phyloP scores from a whole-genome alignment of 2,113 vertebrate species.

The Urocynchramus pylzowi region DNA sequence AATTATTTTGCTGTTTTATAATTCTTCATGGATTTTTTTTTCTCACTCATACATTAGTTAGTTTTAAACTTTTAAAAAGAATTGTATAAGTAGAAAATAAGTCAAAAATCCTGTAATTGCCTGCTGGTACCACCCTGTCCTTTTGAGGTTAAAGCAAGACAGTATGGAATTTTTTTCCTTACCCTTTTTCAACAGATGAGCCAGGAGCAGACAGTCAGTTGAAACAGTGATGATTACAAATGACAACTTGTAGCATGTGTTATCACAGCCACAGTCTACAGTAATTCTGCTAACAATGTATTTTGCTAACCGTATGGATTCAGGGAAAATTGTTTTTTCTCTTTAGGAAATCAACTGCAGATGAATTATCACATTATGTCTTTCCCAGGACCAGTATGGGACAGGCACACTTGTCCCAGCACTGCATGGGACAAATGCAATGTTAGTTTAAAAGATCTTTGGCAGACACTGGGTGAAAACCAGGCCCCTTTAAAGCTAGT shows the following conservation, averaged over 20 bases:
- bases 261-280: not conserved
- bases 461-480: not conserved
- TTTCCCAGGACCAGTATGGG: not conserved
- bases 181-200: not conserved
- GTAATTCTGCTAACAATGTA: not conserved
- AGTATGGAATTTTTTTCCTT: not conserved
- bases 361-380: not conserved
- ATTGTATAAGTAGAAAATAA: not conserved
- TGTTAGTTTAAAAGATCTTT: not conserved
- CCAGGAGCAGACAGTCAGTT: conserved; percentile 23
- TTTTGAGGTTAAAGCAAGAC: not conserved
- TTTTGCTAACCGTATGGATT: conserved; percentile 15
- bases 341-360: not conserved
- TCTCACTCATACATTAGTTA: not conserved
- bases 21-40: not conserved
- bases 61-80: not conserved
- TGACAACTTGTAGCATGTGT: conserved; percentile 38
- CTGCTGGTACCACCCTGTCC: not conserved
- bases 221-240: conserved; percentile 36
- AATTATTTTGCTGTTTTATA: not conserved
- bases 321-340: not conserved
- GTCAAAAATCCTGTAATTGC: not conserved
- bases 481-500: not conserved
- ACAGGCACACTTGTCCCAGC: not conserved
- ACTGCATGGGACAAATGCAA: not conserved